Evolutionary conservation across 1,140 invertebrate genomes (phyloP), one percentile per base, ranked within the genome.

Genomic region (Papilio glaucus): DNA sequence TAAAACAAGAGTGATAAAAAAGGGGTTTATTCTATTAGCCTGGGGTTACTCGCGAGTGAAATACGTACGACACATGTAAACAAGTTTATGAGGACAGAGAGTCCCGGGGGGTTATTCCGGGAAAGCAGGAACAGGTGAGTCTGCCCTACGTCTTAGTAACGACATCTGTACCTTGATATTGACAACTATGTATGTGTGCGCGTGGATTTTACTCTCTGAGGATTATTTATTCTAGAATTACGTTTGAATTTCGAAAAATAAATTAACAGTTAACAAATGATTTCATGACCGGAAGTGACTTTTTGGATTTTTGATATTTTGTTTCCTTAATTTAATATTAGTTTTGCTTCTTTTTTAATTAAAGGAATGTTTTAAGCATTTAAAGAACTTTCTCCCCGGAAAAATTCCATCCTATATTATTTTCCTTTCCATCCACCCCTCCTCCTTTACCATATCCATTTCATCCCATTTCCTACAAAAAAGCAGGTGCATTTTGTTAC

Each of bases 21-120:
- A 62, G 29, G 62, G 62, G 62, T 65, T 65, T 38, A 39, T 65
- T 65, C 29, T 39, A 65, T 65, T 62, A 62, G 60, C 33, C n/a
- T 7, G 41, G 60, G 60, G 60, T 57, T 57, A 57, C 18, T 18
- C 21, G 57, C 10, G 57, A 62, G 37, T 38, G 37, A 65, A 41
- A 65, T 65, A 65, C 62, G 62, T 18, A 65, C 49, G 62, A 65
- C 62, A 65, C 62, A 65, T 65, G 62, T 65, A 65, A 65, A 65
- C 62, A 65, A 65, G 62, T 65, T 65, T 65, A 65, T 65, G 62
- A 65, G 62, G 62, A 41, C 62, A 39, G 29, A 21, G 6, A 8
- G 62, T 65, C 62, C 33, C 62, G 37, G 62, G 62, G 62, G 61
- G 33, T 37, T 26, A 29, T 15, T 12, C 61, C 12, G 15, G 18